phyloP scores from a whole-genome alignment of 2,797 vertebrate genomes.

The Myiotriccus ornatus region DNA sequence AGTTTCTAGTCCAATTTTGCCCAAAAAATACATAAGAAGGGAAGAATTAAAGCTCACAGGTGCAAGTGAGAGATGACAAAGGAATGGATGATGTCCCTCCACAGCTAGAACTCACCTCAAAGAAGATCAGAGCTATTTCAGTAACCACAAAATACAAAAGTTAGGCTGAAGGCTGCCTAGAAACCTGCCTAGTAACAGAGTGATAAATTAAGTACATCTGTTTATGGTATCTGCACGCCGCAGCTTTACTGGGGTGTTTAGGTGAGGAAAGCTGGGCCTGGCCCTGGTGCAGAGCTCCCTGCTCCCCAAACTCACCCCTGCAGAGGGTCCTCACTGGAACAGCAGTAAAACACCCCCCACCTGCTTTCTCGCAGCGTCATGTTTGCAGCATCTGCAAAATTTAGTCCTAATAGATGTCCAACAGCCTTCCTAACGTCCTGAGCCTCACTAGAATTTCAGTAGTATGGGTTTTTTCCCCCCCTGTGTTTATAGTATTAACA shows the following conservation, averaged over 20 bases:
- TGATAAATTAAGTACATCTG: slow-evolving; percentile 39
- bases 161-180: slow-evolving; percentile 40
- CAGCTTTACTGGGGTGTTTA: not conserved
- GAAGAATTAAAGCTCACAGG: not conserved
- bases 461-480: not conserved
- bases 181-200: slow-evolving; percentile 55
- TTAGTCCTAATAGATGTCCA: not conserved
- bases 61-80: not conserved
- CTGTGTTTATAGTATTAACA: not conserved
- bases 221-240: not conserved
- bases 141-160: not conserved
- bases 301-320: not conserved
- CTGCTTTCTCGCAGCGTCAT: not conserved
- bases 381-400: not conserved
- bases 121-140: slow-evolving; percentile 36
- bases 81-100: not conserved
- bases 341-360: not conserved
- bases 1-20: not conserved
- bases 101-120: not conserved
- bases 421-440: not conserved
- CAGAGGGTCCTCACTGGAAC: not conserved
- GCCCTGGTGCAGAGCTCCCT: not conserved
- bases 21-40: not conserved
- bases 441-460: not conserved
- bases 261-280: not conserved